These are phyloP conservation scores for Drosophila ustulata DNA, from an alignment of 2,888 invertebrate species.

Conservation along the genomic window DNA sequence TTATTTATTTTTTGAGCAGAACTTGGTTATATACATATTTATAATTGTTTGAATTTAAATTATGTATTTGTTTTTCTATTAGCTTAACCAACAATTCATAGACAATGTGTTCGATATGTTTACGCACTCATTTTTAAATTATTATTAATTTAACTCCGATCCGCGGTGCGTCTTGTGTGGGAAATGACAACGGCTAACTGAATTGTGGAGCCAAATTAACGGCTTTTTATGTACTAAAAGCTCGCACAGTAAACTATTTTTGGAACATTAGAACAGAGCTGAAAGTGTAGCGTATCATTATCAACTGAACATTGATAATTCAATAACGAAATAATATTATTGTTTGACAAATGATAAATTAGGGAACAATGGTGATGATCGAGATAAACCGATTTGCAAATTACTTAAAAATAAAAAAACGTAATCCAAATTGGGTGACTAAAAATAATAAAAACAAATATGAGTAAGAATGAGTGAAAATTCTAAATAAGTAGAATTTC, in stretches of 20 bases:
- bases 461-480: background rate
- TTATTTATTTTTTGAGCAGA: no score
- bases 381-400: constrained; percentile 21
- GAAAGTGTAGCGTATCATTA: background rate
- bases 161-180: background rate
- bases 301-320: constrained; percentile 9
- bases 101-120: background rate
- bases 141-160: background rate
- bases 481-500: no score
- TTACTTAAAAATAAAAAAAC: constrained; percentile 26
- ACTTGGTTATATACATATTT: no score
- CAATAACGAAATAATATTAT: constrained; percentile 17
- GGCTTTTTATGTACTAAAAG: constrained; percentile 9
- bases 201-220: background rate
- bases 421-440: background rate
- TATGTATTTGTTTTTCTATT: background rate
- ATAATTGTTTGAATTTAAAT: background rate
- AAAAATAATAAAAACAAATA: background rate
- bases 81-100: no score
- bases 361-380: background rate
- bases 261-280: constrained; percentile 8
- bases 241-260: constrained; percentile 5
- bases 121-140: constrained; percentile 8
- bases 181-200: background rate
- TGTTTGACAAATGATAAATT: constrained; percentile 24